Conservation (phyloP, 2,888 invertebrate genomes). For the Brachyptera putata region DNA sequence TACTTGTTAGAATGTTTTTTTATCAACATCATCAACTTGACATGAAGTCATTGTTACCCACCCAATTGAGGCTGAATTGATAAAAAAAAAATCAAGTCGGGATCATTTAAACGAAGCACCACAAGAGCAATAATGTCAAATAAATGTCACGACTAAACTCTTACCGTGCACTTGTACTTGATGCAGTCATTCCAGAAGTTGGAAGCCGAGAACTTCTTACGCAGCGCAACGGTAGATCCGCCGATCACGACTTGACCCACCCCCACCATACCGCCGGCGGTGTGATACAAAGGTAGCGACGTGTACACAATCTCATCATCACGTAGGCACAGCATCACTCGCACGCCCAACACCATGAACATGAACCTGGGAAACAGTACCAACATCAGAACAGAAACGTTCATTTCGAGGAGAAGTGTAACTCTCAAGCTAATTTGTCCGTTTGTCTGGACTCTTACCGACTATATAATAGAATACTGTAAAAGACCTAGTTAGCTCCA, state of each 20-base stretch:
- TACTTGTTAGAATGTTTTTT: too few relatives aligned
- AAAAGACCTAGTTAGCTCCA: too few relatives aligned
- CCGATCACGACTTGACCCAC: constrained; percentile 44
- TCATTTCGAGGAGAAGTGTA: too few relatives aligned
- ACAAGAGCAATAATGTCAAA: neutral
- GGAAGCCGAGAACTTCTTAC: constrained; percentile 47
- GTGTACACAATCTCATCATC: constrained; percentile 46
- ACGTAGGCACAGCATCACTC: constrained; percentile 42
- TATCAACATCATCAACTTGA: too few relatives aligned
- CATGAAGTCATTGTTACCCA: too few relatives aligned
- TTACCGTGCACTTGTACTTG: constrained; percentile 48
- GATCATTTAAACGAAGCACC: too few relatives aligned
- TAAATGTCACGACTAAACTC: constrained; percentile 23
- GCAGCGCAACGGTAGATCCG: constrained; percentile 45
- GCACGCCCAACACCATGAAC: constrained; percentile 43
- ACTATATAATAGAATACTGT: too few relatives aligned
- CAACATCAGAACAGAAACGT: too few relatives aligned
- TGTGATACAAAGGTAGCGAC: constrained; percentile 48
- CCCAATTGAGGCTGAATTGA: too few relatives aligned
- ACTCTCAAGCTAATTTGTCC: too few relatives aligned
- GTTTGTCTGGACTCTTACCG: too few relatives aligned
- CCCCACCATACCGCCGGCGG: constrained; percentile 48
- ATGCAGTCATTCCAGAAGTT: constrained; percentile 49
- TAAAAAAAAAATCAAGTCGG: too few relatives aligned
- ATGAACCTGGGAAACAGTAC: constrained; percentile 45